Evolutionary conservation across 1,140 invertebrate species (phyloP).

Genomic region (Trichomalopsis sarcophagae): DNA sequence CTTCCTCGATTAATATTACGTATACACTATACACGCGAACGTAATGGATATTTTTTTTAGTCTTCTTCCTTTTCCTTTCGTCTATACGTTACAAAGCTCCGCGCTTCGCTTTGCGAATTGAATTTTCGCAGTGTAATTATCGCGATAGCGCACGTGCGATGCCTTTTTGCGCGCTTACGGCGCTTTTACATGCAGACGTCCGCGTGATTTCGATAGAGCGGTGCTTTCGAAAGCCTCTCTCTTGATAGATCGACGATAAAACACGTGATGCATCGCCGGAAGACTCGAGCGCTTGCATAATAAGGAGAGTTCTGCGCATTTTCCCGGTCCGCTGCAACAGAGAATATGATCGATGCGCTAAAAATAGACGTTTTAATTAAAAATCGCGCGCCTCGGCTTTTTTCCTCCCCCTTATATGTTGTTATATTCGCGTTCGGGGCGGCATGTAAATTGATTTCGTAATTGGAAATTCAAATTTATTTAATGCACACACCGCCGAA

Average conservation of each 20-base stretch:
- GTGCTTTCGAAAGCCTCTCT: not conserved
- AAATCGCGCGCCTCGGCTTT: no score
- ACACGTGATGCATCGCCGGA: no score
- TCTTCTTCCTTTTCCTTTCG: not conserved
- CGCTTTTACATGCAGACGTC: not conserved
- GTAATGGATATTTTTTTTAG: constrained; percentile 32
- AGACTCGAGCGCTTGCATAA: no score
- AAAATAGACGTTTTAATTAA: no score
- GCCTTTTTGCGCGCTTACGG: not conserved
- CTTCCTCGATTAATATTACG: not conserved
- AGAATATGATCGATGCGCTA: no score
- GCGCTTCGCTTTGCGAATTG: not conserved
- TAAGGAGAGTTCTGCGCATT: no score
- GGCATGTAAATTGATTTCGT: not conserved
- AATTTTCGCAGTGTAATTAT: not conserved
- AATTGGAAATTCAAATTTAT: constrained; percentile 1
- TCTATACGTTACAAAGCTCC: not conserved
- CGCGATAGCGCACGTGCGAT: not conserved
- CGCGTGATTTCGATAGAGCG: not conserved
- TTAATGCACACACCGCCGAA: not conserved
- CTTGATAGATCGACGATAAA: no score
- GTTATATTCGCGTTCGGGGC: no score
- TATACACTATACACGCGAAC: constrained; percentile 15
- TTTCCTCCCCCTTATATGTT: not conserved
- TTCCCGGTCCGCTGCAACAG: no score